These are phyloP conservation scores for Tyto alba DNA, from an alignment of 2,113 vertebrate genomes.

Conservation along the genomic window DNA sequence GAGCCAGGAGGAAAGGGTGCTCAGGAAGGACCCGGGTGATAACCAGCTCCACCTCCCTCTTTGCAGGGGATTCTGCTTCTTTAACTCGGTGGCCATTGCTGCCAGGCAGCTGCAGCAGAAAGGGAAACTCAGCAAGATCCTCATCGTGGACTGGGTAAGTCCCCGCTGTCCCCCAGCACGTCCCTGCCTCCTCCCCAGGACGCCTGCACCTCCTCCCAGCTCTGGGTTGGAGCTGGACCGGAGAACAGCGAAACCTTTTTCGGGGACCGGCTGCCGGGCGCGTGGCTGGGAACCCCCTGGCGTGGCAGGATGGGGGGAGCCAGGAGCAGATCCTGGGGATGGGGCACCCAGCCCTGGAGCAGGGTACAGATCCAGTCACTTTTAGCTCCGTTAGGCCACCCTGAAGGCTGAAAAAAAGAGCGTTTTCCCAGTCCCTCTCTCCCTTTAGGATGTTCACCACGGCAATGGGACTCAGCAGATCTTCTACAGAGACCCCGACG, in stretches of 20 bases:
- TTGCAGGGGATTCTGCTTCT: constrained; percentile 89
- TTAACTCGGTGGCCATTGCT: constrained; percentile 92
- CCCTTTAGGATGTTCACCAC: constrained; percentile 87
- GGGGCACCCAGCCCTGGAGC: background rate
- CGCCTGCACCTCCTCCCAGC: background rate
- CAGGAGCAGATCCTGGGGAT: background rate
- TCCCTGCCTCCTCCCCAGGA: background rate
- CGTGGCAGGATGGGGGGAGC: background rate
- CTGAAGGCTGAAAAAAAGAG: background rate
- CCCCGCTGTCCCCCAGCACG: rapidly evolving
- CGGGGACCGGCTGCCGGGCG: background rate
- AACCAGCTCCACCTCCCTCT: background rate
- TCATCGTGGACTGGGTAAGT: constrained; percentile 95
- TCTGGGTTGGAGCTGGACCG: background rate
- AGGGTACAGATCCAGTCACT: no score
- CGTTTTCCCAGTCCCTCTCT: background rate
- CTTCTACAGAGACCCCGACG: constrained; percentile 86
- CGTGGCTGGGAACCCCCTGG: background rate
- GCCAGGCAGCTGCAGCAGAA: constrained; percentile 84
- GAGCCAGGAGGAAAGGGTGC: background rate
- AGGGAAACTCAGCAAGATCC: constrained; percentile 84
- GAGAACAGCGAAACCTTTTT: background rate
- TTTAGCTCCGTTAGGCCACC: rapidly evolving
- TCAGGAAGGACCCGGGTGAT: background rate
- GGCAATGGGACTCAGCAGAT: constrained; percentile 89